Conservation (phyloP, 2,113 vertebrate genomes). For the Bostrychus sinensis region DNA sequence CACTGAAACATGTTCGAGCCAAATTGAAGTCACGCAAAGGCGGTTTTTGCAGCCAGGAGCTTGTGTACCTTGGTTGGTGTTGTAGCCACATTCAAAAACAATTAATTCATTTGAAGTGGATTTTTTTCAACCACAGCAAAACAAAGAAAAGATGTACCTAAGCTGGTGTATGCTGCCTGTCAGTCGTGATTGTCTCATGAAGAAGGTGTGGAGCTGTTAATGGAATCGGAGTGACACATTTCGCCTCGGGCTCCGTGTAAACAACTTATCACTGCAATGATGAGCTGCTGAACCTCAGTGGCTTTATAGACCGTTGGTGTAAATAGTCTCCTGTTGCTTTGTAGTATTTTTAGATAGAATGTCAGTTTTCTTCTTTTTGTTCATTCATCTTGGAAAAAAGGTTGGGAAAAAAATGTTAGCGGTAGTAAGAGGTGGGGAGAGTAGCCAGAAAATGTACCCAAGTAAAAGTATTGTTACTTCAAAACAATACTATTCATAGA, state of each 20-base stretch:
- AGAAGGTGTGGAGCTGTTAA: conserved; percentile 8
- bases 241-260: background rate
- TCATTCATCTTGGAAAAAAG: too few relatives aligned
- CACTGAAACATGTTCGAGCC: background rate
- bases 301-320: background rate
- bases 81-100: background rate
- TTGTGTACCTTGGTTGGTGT: background rate
- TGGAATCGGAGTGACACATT: conserved; percentile 6
- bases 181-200: background rate
- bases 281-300: background rate
- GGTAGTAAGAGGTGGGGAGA: too few relatives aligned
- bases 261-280: conserved; percentile 7
- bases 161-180: background rate
- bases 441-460: too few relatives aligned
- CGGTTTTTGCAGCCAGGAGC: background rate
- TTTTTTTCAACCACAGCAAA: background rate
- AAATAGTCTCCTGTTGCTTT: too few relatives aligned
- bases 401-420: too few relatives aligned
- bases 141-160: background rate
- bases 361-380: too few relatives aligned
- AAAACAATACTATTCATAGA: too few relatives aligned
- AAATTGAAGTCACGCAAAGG: conserved; percentile 2
- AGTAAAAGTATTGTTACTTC: too few relatives aligned
- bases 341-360: too few relatives aligned
- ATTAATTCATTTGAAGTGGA: background rate